phyloP scores from a whole-genome alignment of 2,888 invertebrate species.

The Amiota communis region DNA sequence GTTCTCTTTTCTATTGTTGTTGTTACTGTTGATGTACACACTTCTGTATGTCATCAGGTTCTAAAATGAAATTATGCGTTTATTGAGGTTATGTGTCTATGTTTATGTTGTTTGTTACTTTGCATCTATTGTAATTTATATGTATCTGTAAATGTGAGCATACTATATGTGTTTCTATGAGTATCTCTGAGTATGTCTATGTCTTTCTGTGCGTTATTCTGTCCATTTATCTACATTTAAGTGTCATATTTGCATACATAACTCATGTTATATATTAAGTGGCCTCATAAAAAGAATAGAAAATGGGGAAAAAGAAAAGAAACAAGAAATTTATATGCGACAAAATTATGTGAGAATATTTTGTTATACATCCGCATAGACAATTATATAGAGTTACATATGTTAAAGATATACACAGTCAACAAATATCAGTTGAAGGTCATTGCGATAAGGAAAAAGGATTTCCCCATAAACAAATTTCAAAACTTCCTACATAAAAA shows the following conservation, averaged over 20 bases:
- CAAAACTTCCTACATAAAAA: too few relatives aligned
- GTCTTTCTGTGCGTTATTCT: background rate
- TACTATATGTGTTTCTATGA: background rate
- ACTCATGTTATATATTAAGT: constrained; percentile 12
- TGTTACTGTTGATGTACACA: constrained; percentile 16
- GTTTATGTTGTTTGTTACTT: too few relatives aligned
- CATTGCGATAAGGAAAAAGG: too few relatives aligned
- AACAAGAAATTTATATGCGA: background rate
- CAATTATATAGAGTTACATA: too few relatives aligned
- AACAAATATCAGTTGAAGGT: too few relatives aligned
- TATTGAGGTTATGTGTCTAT: background rate
- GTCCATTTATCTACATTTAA: constrained; percentile 1
- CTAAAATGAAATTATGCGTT: constrained; percentile 9
- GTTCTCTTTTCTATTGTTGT: background rate
- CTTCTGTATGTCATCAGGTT: constrained; percentile 15
- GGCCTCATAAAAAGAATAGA: background rate
- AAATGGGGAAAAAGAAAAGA: background rate
- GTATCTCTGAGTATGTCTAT: background rate
- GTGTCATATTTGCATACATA: constrained; percentile 7
- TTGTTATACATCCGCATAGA: too few relatives aligned
- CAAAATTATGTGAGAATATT: too few relatives aligned
- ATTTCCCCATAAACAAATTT: too few relatives aligned
- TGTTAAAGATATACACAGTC: too few relatives aligned
- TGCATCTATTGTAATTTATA: background rate
- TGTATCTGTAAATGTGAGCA: background rate